phyloP scores from a whole-genome alignment of 2,797 vertebrate species.

The Pseudochirops cupreus region DNA sequence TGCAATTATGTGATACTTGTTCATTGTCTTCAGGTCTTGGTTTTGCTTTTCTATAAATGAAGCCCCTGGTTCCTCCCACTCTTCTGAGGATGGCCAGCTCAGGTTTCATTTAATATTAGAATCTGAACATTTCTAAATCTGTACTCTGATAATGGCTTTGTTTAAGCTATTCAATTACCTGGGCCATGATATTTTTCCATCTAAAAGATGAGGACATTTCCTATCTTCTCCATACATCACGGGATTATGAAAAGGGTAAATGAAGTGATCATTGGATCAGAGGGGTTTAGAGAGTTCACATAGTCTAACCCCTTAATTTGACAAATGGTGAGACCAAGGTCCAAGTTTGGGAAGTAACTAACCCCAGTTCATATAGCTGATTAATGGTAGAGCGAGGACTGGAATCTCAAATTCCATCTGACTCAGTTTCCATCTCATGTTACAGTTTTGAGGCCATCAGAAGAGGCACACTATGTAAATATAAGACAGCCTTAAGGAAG shows the following conservation, averaged over 20 bases:
- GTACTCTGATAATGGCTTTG: not conserved
- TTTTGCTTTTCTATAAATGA: not conserved
- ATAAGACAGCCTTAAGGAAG: not conserved
- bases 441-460: not conserved
- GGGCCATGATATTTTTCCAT: not conserved
- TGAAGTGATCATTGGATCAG: not conserved
- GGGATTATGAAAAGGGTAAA: not conserved
- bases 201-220: not conserved
- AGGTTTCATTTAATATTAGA: not conserved
- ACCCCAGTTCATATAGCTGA: not conserved
- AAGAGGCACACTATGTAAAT: not conserved
- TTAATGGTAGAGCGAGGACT: not conserved
- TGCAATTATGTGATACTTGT: not conserved
- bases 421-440: not conserved
- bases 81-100: not conserved
- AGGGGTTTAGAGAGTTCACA: not conserved
- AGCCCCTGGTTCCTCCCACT: not conserved
- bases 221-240: not conserved
- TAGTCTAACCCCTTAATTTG: not conserved
- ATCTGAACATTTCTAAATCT: not conserved
- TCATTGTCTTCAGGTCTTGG: not conserved
- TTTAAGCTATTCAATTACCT: not conserved
- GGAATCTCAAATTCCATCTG: not conserved
- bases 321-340: not conserved
- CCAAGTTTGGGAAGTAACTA: not conserved